Evolutionary conservation across 1,140 invertebrate species (phyloP).

Genomic region (Atta cephalotes): DNA sequence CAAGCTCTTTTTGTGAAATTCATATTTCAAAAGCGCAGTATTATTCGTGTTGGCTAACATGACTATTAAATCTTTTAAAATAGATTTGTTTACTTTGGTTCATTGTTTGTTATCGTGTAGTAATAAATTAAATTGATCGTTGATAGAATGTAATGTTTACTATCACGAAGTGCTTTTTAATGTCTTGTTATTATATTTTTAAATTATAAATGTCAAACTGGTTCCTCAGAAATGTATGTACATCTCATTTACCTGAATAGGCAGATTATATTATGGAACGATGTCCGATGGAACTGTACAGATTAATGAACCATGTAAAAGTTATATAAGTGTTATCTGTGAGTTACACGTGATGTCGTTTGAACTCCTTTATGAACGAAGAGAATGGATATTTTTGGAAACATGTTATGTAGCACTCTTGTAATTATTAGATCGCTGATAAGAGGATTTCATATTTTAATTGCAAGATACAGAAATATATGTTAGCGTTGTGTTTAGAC

Average conservation of each 20-base stretch:
- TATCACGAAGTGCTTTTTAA: neutral
- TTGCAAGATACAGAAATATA: slow-evolving; percentile 84
- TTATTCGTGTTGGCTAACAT: neutral
- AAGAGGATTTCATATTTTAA: slow-evolving; percentile 79
- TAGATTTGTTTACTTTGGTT: neutral
- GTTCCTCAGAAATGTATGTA: slow-evolving; percentile 73
- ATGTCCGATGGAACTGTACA: slow-evolving; percentile 13
- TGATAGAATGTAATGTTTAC: slow-evolving; percentile 11
- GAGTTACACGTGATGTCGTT: slow-evolving; percentile 49
- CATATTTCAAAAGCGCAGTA: neutral
- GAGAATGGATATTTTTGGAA: slow-evolving; percentile 82
- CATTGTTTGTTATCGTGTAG: slow-evolving; percentile 20
- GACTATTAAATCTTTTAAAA: neutral
- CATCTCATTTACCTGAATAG: slow-evolving; percentile 77
- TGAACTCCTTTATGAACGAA: slow-evolving; percentile 72
- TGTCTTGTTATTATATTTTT: neutral
- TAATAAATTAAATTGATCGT: slow-evolving; percentile 37
- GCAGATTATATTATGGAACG: slow-evolving; percentile 56
- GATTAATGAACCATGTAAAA: slow-evolving; percentile 23
- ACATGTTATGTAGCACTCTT: slow-evolving; percentile 80
- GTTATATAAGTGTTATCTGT: slow-evolving; percentile 59
- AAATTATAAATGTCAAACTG: slow-evolving; percentile 36
- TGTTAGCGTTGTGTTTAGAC: slow-evolving; percentile 85
- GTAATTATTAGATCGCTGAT: slow-evolving; percentile 80
- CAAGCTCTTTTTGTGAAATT: slow-evolving; percentile 9